Base-by-base conservation (phyloP, 2,797 vertebrate genomes). In the Pogoniulus pusillus region DNA sequence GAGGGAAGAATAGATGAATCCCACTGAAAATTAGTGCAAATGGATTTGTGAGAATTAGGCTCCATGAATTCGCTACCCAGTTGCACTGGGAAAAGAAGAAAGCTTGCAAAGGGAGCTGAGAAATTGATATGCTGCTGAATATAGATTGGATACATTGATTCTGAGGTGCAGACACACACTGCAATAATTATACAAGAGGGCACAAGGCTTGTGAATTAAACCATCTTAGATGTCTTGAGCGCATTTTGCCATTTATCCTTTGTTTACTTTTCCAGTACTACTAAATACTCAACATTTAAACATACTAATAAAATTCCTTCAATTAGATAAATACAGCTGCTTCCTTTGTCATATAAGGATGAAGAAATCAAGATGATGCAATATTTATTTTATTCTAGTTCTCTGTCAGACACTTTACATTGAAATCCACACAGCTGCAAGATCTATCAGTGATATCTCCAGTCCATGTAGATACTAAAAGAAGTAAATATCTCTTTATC, bases 311-410 rank as follows among this genome's bases (percentile, higher is more conserved):
- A 82, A 63, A 39, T 73, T 87, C 71, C 53, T 83, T 89, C 90
- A 83, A 93, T 93, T 94, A 96, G 87, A 87, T 93, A 93, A 96
- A 95, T 85, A 82, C 73, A 90, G 82, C 74, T 91, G 51, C 64
- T 83, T 89, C 73, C 76, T 81, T 66, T 22, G 10, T 64, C 84
- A 58, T 51, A 59, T 43, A 85, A 85, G 57, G 57, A 82, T 45
- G 41, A 53, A 76, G 53, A 90, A 89, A 87, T 82, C 73, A 89
- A 87, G 90, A 92, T 62, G 92, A 95, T 80, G 76, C 57, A 95
- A 76, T 83, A 93, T 94, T 93, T 95, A 93, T 95, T 93, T 89
- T 77, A 91, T 90, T 90, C 73, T 63, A 27, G 60, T 64, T 85
- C 83, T 89, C 84, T 83, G 74, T 82, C 86, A 91, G 73, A 84